These are phyloP conservation scores for Pungitius pungitius DNA, from an alignment of 2,113 vertebrate genomes.

Conservation along the genomic window DNA sequence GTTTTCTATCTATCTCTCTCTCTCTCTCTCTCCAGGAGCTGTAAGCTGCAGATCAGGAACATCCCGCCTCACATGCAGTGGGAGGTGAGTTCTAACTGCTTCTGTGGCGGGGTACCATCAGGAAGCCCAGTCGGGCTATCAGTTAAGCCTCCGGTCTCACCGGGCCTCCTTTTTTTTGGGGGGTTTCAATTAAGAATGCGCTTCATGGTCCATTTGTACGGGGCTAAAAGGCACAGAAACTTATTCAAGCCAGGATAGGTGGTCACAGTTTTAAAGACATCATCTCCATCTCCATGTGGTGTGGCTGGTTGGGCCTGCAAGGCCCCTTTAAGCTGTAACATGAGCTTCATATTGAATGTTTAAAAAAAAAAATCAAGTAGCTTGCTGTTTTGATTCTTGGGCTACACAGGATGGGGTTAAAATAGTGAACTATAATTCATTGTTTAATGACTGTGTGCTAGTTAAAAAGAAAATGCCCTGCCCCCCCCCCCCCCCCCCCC, in stretches of 20 bases:
- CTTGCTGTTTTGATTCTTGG: too few relatives aligned
- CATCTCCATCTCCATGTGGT: not conserved
- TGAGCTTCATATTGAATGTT: not conserved
- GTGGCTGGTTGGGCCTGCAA: not conserved
- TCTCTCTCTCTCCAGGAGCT: slow-evolving; percentile 83
- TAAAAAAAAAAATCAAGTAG: not conserved
- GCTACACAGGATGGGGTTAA: not conserved
- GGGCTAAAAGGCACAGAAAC: not conserved
- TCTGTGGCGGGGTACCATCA: slow-evolving; percentile 55
- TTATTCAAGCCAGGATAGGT: not conserved
- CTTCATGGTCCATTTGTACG: slow-evolving; percentile 18
- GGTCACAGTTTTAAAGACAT: not conserved
- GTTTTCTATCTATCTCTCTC: too few relatives aligned
- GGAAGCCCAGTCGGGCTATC: slow-evolving; percentile 39
- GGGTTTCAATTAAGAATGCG: slow-evolving; percentile 37
- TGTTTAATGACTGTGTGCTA: slow-evolving; percentile 3
- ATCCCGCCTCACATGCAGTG: slow-evolving; percentile 96
- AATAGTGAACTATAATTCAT: not conserved
- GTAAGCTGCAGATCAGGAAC: slow-evolving; percentile 95
- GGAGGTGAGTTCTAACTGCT: slow-evolving; percentile 87
- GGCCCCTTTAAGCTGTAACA: not conserved
- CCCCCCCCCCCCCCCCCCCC: not conserved
- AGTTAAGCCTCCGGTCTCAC: slow-evolving; percentile 49
- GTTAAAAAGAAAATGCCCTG: not conserved
- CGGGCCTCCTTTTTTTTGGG: slow-evolving; percentile 18